A percentile compares a stretch with the other conserved stretches of the same genome.
phyloP scores from a whole-genome alignment of 2,888 invertebrate genomes.

The Drosophila putrida region DNA sequence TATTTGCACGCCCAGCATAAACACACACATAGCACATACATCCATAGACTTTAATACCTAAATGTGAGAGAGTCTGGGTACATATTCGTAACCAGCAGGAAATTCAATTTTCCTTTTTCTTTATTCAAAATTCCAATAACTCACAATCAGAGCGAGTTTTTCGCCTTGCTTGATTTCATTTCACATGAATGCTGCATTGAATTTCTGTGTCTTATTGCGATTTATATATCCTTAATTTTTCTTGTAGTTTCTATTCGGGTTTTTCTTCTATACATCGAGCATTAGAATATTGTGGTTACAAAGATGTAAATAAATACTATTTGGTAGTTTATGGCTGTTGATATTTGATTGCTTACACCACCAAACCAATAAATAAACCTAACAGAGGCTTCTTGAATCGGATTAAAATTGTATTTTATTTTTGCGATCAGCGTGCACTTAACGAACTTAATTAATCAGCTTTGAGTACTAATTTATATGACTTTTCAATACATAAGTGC shows the following conservation, averaged over 20 bases:
- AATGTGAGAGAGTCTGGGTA: slow-evolving; percentile 46
- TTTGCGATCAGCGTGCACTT: no score
- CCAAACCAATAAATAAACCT: slow-evolving; percentile 12
- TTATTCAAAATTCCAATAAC: slow-evolving; percentile 72
- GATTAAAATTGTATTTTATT: no score
- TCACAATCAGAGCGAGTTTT: slow-evolving; percentile 56
- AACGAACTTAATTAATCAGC: no score
- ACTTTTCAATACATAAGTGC: no score
- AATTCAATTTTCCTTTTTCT: slow-evolving; percentile 68
- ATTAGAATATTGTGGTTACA: slow-evolving; percentile 6
- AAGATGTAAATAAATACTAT: slow-evolving; percentile 22
- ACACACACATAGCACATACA: slow-evolving; percentile 17
- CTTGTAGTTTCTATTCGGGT: not conserved
- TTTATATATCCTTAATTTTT: slow-evolving; percentile 23
- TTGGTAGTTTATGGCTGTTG: slow-evolving; percentile 20
- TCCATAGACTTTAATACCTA: slow-evolving; percentile 19
- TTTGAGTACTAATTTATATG: no score
- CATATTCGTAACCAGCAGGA: slow-evolving; percentile 47
- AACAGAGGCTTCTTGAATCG: no score
- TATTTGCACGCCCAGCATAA: slow-evolving; percentile 48
- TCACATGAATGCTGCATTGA: slow-evolving; percentile 33
- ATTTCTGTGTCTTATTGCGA: slow-evolving; percentile 34
- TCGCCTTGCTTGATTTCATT: slow-evolving; percentile 41
- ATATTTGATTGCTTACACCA: slow-evolving; percentile 11
- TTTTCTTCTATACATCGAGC: not conserved